Evolutionary conservation across 2,113 vertebrate genomes (phyloP), one percentile per base, ranked within the genome.

Genomic region (Tamias sibiricus): DNA sequence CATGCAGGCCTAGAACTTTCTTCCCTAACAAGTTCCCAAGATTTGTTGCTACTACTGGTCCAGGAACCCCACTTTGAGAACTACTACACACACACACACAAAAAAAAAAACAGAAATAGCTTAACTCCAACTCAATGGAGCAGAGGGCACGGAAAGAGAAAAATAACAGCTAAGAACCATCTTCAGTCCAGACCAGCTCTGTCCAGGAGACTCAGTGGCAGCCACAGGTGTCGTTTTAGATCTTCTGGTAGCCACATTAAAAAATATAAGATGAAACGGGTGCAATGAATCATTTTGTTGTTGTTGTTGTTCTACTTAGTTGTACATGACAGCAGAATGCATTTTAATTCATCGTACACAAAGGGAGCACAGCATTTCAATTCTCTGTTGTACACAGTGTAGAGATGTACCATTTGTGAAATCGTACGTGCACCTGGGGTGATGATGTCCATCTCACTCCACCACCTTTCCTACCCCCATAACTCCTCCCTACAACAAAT

Each of bases 101-200:
- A n/a, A n/a, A n/a, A n/a, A n/a, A 3, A n/a, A 92, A 80, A 4
- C 30, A 59, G 72, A n/a, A 47, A 14, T 2, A 0, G 32, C 9
- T 72, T 22, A 22, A 35, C 28, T 86, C 69, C 84, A 90, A n/a
- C 66, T 32, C 64, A 47, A 8, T 5, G 6, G 16, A 26, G 4
- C 1, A 0, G 30, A 10, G 5, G 3, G 6, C 28, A 47, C 0
- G 30, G 32, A 52, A 44, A 4, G 8, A 71, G 7, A 9, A 68
- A 86, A 28, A 3, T 3, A 40, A 59, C 40, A 35, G 17, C 37
- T 2, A 28, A 2, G 62, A 44, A 11, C 26, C 35, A 2, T 35
- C 72, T 57, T 37, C 71, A 52, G 9, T 14, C 19, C 54, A 37
- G 85, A 37, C 47, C 64, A 83, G 52, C 12, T 49, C 57, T 11